Percentiles rank a stretch among this genome's conserved stretches.
Conservation (phyloP, 1,140 invertebrate genomes). For the Diuraphis noxia region DNA sequence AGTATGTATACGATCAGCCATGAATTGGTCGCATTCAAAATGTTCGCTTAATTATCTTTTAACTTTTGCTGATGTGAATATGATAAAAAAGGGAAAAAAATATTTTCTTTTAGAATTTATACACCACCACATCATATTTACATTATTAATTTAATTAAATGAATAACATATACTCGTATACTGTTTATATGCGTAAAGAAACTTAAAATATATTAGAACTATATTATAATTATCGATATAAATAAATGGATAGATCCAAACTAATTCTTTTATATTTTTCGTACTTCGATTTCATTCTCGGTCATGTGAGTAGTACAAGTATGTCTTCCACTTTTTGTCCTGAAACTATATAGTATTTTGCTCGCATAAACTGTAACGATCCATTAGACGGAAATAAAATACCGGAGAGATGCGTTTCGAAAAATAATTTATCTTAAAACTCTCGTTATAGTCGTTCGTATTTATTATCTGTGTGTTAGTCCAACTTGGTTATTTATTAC, state of each 20-base stretch:
- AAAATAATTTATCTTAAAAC: constrained; percentile 15
- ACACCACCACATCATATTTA: neutral
- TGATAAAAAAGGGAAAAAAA: neutral
- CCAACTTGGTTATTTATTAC: constrained; percentile 13
- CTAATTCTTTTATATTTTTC: neutral
- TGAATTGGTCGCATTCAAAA: neutral
- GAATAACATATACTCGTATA: neutral
- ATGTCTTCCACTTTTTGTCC: neutral
- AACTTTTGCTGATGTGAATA: neutral
- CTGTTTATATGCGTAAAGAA: neutral
- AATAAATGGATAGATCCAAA: too few species aligned
- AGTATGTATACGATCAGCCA: neutral
- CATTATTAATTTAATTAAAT: neutral
- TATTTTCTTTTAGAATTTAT: neutral
- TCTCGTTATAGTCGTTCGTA: neutral
- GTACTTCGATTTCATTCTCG: neutral
- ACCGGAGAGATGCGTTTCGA: neutral
- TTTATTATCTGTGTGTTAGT: neutral
- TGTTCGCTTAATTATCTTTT: neutral
- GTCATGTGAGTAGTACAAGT: neutral
- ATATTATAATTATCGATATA: too few species aligned
- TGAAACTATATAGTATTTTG: neutral
- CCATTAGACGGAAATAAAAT: constrained; percentile 1
- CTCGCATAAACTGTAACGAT: neutral
- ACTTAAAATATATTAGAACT: neutral